These are phyloP conservation scores for Excalfactoria chinensis DNA, from an alignment of 2,113 vertebrate species.

Conservation along the genomic window DNA sequence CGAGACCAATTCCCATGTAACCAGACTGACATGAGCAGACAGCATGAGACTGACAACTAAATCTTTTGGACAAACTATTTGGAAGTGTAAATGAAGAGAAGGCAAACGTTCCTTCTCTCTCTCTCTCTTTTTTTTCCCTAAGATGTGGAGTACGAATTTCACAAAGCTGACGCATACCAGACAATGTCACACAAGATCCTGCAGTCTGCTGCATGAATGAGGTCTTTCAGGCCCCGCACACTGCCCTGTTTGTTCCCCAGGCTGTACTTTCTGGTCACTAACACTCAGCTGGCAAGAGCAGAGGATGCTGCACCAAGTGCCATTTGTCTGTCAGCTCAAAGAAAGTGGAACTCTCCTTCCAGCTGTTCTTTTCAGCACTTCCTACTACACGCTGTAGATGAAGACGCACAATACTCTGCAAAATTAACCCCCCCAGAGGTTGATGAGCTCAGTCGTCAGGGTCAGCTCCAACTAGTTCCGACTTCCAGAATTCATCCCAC, in stretches of 20 bases:
- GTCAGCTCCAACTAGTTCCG: background rate
- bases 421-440: background rate
- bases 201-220: constrained; percentile 49
- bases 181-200: constrained; percentile 34
- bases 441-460: background rate
- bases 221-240: constrained; percentile 65
- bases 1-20: background rate
- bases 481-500: background rate
- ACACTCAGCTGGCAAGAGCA: constrained; percentile 55
- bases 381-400: background rate
- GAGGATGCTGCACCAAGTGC: background rate
- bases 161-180: constrained; percentile 31
- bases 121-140: background rate
- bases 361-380: constrained; percentile 35
- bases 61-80: background rate
- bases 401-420: background rate
- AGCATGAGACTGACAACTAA: background rate
- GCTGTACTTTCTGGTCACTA: constrained; percentile 40
- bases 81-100: background rate
- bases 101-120: background rate
- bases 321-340: constrained; percentile 54
- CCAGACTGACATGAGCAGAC: too few relatives aligned
- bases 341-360: background rate
- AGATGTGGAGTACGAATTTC: constrained; percentile 18
- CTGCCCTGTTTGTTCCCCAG: constrained; percentile 68